Percentiles rank a stretch among this genome's conserved stretches.
Conservation (phyloP, 2,113 vertebrate species). For the Pseudorasbora parva region DNA sequence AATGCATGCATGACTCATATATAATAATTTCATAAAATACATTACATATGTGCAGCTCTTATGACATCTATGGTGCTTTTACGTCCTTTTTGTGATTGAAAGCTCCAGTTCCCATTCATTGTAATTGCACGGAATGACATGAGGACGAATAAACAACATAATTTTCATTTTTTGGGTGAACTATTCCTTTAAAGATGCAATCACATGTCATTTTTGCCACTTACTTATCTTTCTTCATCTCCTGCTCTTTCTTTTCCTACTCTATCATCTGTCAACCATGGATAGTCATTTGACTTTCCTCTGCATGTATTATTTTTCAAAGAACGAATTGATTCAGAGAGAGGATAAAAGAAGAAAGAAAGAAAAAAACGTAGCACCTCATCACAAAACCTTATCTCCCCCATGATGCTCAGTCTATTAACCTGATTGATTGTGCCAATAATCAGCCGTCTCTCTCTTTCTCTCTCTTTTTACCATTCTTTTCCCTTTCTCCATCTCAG, state of each 20-base stretch:
- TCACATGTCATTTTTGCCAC: conserved; percentile 9
- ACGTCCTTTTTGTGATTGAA: not conserved
- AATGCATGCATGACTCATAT: not conserved
- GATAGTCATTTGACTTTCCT: conserved; percentile 31
- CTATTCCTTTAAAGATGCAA: conserved; percentile 35
- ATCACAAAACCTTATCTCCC: conserved; percentile 37
- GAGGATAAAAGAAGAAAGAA: conserved; percentile 7
- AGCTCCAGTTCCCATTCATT: not conserved
- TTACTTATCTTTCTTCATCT: conserved; percentile 24
- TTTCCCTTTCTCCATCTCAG: conserved; percentile 61
- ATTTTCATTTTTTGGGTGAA: conserved; percentile 13
- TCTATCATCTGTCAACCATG: conserved; percentile 18
- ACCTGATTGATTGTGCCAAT: conserved; percentile 44
- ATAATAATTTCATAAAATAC: not conserved
- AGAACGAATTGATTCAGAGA: conserved; percentile 22
- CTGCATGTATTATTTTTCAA: conserved; percentile 35
- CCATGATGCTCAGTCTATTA: conserved; percentile 34
- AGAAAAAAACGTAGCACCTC: conserved; percentile 13
- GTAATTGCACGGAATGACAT: not conserved
- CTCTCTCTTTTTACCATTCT: conserved; percentile 1
- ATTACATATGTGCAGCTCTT: not conserved
- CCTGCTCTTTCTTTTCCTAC: conserved; percentile 4
- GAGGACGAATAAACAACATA: not conserved
- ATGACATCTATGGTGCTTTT: not conserved
- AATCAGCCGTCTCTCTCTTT: conserved; percentile 16